phyloP scores from a whole-genome alignment of 2,797 vertebrate genomes.

The Notolepis coatsorum region DNA sequence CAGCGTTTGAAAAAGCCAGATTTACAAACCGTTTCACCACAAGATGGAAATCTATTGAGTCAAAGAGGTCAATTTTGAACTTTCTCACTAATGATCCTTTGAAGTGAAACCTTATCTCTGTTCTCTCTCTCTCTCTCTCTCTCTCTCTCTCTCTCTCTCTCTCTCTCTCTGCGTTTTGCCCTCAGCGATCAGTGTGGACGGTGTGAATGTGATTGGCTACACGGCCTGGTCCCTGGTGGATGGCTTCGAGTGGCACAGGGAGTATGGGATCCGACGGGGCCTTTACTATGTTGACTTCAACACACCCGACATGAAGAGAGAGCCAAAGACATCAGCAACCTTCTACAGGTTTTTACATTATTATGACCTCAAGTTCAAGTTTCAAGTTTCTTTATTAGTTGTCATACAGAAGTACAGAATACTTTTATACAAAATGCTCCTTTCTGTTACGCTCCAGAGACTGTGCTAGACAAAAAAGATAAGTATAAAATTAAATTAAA shows the following conservation, averaged over 20 bases:
- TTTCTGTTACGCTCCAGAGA: too few relatives aligned
- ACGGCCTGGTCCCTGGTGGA: slow-evolving; percentile 97
- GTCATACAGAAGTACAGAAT: too few relatives aligned
- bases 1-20: too few relatives aligned
- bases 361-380: too few relatives aligned
- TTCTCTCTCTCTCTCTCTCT: neutral
- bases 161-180: slow-evolving; percentile 9
- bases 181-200: slow-evolving; percentile 89
- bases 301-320: slow-evolving; percentile 88
- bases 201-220: slow-evolving; percentile 92
- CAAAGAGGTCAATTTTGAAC: neutral
- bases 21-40: neutral
- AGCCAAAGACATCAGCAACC: slow-evolving; percentile 93
- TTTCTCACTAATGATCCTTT: neutral
- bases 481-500: too few relatives aligned
- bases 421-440: too few relatives aligned
- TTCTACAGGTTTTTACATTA: slow-evolving; percentile 82
- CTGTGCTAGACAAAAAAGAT: too few relatives aligned
- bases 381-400: too few relatives aligned
- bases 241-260: slow-evolving; percentile 95
- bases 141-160: neutral
- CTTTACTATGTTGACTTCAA: slow-evolving; percentile 96
- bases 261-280: slow-evolving; percentile 91
- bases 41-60: neutral
- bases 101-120: neutral